phyloP scores from a whole-genome alignment of 2,888 invertebrate species.

The Axea sp. region DNA sequence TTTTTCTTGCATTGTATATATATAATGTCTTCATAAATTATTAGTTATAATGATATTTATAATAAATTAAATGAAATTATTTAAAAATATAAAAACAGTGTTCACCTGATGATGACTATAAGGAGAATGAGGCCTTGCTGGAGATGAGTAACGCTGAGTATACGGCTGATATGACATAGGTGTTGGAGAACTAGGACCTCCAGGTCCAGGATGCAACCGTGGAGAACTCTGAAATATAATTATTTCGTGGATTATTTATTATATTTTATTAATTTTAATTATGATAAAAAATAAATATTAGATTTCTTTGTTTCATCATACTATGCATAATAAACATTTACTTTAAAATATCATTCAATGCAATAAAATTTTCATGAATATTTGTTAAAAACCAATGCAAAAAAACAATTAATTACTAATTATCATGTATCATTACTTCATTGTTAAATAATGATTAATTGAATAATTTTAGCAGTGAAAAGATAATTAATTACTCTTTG shows the following conservation, averaged over 20 bases:
- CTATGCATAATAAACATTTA: no score
- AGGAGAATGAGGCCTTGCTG: conserved; percentile 77
- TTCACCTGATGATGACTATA: conserved; percentile 78
- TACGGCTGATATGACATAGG: conserved; percentile 79
- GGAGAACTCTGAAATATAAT: conserved; percentile 73
- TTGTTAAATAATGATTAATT: background rate
- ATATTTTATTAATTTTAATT: no score
- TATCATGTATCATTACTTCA: background rate
- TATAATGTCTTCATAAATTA: no score
- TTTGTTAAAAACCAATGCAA: no score
- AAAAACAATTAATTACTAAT: conserved; percentile 1
- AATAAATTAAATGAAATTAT: no score
- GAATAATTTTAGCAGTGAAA: background rate
- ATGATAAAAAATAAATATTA: no score
- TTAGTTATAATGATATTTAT: no score
- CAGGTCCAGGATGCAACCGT: conserved; percentile 76
- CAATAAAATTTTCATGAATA: no score
- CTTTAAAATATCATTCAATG: no score
- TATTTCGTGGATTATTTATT: background rate
- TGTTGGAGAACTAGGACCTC: conserved; percentile 77
- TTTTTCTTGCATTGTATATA: no score
- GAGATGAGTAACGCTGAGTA: conserved; percentile 78
- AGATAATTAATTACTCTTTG: conserved; percentile 2
- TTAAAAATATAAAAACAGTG: no score
- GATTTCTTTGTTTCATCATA: no score